Base-by-base conservation (phyloP, 2,797 vertebrate species). In the Nothura maculosa region DNA sequence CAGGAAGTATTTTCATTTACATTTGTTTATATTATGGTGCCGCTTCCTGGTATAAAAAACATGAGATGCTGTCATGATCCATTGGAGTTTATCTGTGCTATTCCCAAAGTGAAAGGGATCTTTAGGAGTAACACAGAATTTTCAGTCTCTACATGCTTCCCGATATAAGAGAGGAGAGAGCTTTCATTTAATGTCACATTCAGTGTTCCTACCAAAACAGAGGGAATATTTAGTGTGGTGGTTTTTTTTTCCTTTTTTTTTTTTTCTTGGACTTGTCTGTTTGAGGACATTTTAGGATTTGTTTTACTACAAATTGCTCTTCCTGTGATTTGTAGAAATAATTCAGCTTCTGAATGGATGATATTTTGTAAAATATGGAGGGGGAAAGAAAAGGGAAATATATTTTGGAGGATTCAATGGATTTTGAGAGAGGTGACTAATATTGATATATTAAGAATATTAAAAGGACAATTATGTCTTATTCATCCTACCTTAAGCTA, bases 21-120 rank as follows among this genome's bases (percentile, higher is more conserved):
- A 54, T 85, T 91, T 92, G 36, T 17, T 48, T 19, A 48, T 21
- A 0, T 87, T 81, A 8, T 0, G 6, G 21, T n/a, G 16, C 43
- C 10, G 0, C 15, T 76, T 28, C 38, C 28, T 43, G 1, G 57
- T 64, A 36, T 28, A 58, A 5, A 38, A 28, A 6, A 1, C 1
- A 18, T 6, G 36, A 85, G 52, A 38, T 21, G 25, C 6, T n/a
- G 7, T 50, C 47, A 0, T n/a, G 4, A 1, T n/a, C 32, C 60
- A 12, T 20, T 47, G 0, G 3, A 34, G 15, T 21, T 50, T 28
- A 32, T 1, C 20, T 6, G 3, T 20, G 2, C 12, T 52, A 0
- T 36, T 62, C 12, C 15, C 12, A 21, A 60, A 19, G 6, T 12
- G 15, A 62, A 43, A 55, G 57, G 66, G 54, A 8, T n/a, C 40